Evolutionary conservation across 2,888 invertebrate genomes (phyloP).

Genomic region (Hybos culiciformis): DNA sequence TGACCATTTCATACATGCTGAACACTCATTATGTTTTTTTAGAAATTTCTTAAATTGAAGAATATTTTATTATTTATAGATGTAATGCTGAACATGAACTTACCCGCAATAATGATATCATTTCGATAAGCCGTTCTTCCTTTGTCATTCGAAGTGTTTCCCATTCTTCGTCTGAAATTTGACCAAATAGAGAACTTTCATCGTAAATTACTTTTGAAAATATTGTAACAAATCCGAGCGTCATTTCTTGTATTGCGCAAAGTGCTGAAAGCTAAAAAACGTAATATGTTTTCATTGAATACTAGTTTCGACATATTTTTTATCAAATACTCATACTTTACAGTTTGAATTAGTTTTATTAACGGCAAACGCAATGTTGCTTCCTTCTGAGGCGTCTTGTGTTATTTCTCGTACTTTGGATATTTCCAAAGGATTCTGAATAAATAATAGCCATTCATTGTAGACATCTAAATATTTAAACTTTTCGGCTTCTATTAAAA

Average conservation of each 20-base stretch:
- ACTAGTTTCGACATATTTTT: background rate
- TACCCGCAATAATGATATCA: constrained; percentile 56
- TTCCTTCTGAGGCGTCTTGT: constrained; percentile 55
- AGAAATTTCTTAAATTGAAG: constrained; percentile 23
- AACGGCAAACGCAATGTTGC: constrained; percentile 64
- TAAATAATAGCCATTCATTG: constrained; percentile 71
- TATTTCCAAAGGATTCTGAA: constrained; percentile 44
- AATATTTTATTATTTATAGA: background rate
- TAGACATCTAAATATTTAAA: constrained; percentile 52
- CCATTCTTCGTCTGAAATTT: constrained; percentile 76
- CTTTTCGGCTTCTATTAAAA: constrained; percentile 54
- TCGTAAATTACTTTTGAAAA: constrained; percentile 53
- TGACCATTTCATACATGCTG: constrained; percentile 44
- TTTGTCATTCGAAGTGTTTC: constrained; percentile 62
- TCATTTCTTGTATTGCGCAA: background rate
- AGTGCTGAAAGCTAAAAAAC: background rate
- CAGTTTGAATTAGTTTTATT: constrained; percentile 49
- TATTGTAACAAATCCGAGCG: constrained; percentile 46
- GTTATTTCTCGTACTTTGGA: constrained; percentile 37
- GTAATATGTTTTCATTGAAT: background rate
- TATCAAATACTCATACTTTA: constrained; percentile 37
- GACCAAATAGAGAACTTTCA: constrained; percentile 56
- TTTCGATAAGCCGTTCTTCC: constrained; percentile 46
- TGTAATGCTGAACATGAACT: background rate
- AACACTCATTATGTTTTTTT: constrained; percentile 32